Conservation (phyloP, 2,888 invertebrate species). For the Muscina levida region DNA sequence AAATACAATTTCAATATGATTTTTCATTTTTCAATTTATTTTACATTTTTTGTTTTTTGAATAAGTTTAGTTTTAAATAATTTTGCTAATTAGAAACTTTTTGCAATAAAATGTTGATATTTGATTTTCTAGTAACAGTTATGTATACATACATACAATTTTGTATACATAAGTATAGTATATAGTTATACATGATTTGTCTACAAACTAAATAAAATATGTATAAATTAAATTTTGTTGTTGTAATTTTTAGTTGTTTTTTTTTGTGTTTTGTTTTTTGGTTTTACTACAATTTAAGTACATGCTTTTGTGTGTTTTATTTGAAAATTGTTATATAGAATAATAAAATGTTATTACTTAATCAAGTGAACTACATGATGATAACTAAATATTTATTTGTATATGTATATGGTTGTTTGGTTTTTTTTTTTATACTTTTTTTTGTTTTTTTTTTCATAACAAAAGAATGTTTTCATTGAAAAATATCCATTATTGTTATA, state of each 20-base stretch:
- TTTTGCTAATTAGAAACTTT: slow-evolving; percentile 57
- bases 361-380: no score
- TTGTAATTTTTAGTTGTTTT: no score
- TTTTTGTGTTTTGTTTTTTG: not conserved
- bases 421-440: no score
- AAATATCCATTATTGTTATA: no score
- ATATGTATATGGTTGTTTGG: no score
- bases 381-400: no score
- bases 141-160: no score
- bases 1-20: slow-evolving; percentile 31
- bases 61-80: slow-evolving; percentile 34
- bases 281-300: slow-evolving; percentile 40
- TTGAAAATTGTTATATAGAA: no score
- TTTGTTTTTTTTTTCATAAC: no score
- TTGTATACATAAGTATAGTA: not conserved
- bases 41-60: not conserved
- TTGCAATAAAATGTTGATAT: slow-evolving; percentile 12
- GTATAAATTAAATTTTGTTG: slow-evolving; percentile 3
- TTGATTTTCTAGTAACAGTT: not conserved
- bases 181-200: slow-evolving; percentile 32
- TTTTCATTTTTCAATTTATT: slow-evolving; percentile 21
- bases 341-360: no score
- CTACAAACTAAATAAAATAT: slow-evolving; percentile 51
- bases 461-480: no score
- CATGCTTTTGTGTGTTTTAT: slow-evolving; percentile 13